These are phyloP conservation scores for Brachionus asplanchnoidis DNA, from an alignment of 1,140 invertebrate species.

Conservation along the genomic window DNA sequence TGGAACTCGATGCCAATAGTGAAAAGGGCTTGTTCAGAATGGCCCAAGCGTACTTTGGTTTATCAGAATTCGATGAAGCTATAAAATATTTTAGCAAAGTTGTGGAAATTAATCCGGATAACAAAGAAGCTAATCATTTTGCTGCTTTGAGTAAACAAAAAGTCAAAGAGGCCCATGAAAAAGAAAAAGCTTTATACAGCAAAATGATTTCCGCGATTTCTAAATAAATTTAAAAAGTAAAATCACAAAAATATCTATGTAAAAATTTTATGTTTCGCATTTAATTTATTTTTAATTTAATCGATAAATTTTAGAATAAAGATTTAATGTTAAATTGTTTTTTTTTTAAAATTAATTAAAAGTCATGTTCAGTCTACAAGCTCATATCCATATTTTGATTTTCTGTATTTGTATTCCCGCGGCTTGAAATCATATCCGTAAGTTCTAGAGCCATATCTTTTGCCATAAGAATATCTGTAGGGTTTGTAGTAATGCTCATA, in stretches of 20 bases:
- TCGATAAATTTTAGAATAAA: not conserved
- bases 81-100: constrained; percentile 73
- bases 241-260: not conserved
- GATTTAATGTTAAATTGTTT: not conserved
- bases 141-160: not conserved
- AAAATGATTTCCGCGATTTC: constrained; percentile 34
- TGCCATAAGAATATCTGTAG: not conserved
- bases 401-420: not conserved
- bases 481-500: not conserved
- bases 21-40: constrained; percentile 83
- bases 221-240: not conserved
- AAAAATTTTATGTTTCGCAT: not conserved
- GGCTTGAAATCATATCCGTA: not conserved
- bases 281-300: not conserved
- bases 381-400: not conserved
- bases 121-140: constrained; percentile 68
- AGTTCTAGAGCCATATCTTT: not conserved
- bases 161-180: constrained; percentile 26
- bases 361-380: not conserved
- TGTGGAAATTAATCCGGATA: constrained; percentile 67
- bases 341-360: not conserved
- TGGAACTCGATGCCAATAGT: constrained; percentile 71
- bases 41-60: constrained; percentile 70
- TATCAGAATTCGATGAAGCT: constrained; percentile 74
- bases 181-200: constrained; percentile 39